These are phyloP conservation scores for Griposia aprilina DNA, from an alignment of 2,888 invertebrate species.

Conservation along the genomic window DNA sequence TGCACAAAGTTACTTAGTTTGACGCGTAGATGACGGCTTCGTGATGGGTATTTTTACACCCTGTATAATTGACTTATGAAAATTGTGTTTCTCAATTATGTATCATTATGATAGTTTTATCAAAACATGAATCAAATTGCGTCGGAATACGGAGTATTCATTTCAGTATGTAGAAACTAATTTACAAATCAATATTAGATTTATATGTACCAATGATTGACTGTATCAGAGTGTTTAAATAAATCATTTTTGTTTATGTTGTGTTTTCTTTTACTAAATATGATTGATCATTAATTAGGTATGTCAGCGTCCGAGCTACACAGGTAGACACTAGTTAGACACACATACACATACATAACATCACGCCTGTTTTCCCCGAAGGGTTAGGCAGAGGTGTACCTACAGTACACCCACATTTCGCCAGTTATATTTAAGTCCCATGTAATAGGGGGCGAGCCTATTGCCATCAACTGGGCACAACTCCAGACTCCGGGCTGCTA, in stretches of 20 bases:
- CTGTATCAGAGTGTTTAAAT: conserved; percentile 42
- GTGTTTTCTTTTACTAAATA: conserved; percentile 19
- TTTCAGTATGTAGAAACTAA: conserved; percentile 18
- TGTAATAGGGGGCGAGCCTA: no score
- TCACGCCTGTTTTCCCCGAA: no score
- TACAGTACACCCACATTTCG: no score
- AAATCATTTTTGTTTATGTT: conserved; percentile 46
- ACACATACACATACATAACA: no score
- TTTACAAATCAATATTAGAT: conserved; percentile 27
- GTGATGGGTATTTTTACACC: neutral
- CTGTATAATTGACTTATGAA: conserved; percentile 1
- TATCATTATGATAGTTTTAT: conserved; percentile 8
- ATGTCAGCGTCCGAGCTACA: neutral
- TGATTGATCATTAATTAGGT: neutral
- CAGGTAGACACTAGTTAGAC: neutral
- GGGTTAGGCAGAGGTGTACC: no score
- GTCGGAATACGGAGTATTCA: conserved; percentile 18
- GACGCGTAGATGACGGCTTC: neutral
- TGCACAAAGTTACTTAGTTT: neutral
- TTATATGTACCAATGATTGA: conserved; percentile 24
- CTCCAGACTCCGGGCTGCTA: no score
- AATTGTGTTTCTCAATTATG: neutral
- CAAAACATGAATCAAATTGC: conserved; percentile 29
- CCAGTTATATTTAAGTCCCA: no score
- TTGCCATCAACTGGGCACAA: no score